phyloP scores from a whole-genome alignment of 2,797 vertebrate species.

The Synanceia verrucosa region DNA sequence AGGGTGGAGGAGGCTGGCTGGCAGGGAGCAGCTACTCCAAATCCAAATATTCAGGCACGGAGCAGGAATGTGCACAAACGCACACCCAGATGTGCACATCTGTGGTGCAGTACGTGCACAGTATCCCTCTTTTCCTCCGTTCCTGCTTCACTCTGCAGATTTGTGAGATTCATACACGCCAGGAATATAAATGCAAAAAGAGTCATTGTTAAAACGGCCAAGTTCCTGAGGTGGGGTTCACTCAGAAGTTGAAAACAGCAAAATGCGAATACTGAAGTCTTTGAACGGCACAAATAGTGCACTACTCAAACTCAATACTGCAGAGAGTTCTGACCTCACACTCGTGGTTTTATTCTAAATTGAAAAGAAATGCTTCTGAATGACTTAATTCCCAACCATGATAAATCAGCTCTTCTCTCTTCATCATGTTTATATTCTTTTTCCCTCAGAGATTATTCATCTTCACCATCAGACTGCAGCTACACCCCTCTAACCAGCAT shows the following conservation, averaged over 20 bases:
- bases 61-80: constrained; percentile 17
- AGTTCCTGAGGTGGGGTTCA: constrained; percentile 50
- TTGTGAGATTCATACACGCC: constrained; percentile 40
- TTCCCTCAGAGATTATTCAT: constrained; percentile 40
- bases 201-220: constrained; percentile 66
- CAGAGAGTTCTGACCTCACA: constrained; percentile 12
- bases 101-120: constrained; percentile 7
- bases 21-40: constrained; percentile 54
- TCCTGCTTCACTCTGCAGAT: constrained; percentile 46
- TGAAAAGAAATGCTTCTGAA: background rate
- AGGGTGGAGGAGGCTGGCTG: constrained; percentile 58
- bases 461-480: constrained; percentile 39
- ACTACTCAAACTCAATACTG: background rate
- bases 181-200: constrained; percentile 70
- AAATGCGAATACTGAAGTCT: constrained; percentile 32
- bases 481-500: constrained; percentile 31
- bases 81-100: constrained; percentile 10
- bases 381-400: background rate
- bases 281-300: constrained; percentile 41
- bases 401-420: constrained; percentile 18
- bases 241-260: constrained; percentile 50
- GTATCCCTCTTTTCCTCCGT: constrained; percentile 30
- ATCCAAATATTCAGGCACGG: constrained; percentile 47
- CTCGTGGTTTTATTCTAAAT: constrained; percentile 14
- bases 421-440: constrained; percentile 24